A percentile compares a stretch with the other conserved stretches of the same genome.
These are phyloP conservation scores for Vesta saturnalis DNA, from an alignment of 2,888 invertebrate genomes.

Conservation along the genomic window DNA sequence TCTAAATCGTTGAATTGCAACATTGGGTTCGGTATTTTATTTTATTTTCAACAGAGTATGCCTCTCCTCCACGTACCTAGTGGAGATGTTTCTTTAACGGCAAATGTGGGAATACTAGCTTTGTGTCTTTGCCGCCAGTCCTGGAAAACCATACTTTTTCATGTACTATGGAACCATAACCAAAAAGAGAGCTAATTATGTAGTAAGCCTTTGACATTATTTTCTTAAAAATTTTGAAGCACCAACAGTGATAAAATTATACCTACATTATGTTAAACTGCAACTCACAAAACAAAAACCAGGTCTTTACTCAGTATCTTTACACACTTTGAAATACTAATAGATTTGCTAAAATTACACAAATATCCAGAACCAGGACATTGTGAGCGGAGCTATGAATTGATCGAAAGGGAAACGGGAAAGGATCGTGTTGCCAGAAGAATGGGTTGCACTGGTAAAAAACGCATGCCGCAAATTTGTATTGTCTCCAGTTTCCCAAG, in stretches of 20 bases:
- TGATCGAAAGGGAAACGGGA: slow-evolving; percentile 31
- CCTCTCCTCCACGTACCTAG: too few relatives aligned
- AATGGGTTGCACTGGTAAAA: slow-evolving; percentile 23
- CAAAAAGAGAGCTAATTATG: slow-evolving; percentile 24
- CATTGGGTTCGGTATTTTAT: too few relatives aligned
- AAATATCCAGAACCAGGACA: slow-evolving; percentile 33
- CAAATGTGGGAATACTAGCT: slow-evolving; percentile 34
- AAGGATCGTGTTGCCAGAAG: too few relatives aligned
- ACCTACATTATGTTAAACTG: slow-evolving; percentile 15
- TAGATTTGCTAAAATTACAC: slow-evolving; percentile 29
- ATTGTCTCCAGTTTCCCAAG: slow-evolving; percentile 16
- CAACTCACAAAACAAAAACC: slow-evolving; percentile 18
- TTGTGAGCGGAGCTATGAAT: slow-evolving; percentile 31
- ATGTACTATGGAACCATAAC: slow-evolving; percentile 28
- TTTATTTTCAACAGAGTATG: slow-evolving; percentile 22
- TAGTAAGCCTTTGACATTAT: slow-evolving; percentile 15
- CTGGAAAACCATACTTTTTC: slow-evolving; percentile 26
- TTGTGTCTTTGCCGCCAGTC: slow-evolving; percentile 28
- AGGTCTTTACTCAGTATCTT: slow-evolving; percentile 23
- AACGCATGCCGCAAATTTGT: slow-evolving; percentile 24
- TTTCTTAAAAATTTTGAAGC: slow-evolving; percentile 27
- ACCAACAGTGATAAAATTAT: slow-evolving; percentile 18
- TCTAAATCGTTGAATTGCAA: too few relatives aligned
- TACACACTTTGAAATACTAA: slow-evolving; percentile 22
- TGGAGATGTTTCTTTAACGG: slow-evolving; percentile 31